These are phyloP conservation scores for Rhodeus uyekii DNA, from an alignment of 2,797 vertebrate species.

Conservation along the genomic window DNA sequence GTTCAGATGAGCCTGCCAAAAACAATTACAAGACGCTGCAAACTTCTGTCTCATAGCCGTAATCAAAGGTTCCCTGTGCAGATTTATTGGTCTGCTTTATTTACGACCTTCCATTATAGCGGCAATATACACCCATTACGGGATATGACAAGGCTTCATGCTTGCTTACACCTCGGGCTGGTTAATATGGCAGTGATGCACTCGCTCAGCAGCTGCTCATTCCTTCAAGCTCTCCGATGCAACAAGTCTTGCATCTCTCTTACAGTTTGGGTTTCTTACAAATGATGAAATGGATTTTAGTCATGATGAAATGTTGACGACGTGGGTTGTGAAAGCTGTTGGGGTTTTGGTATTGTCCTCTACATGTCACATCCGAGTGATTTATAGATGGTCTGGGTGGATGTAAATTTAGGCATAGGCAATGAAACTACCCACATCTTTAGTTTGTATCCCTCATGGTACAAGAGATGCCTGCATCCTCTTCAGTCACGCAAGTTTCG, in stretches of 20 bases:
- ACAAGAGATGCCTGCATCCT: slow-evolving; percentile 47
- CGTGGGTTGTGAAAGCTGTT: background rate
- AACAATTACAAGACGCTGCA: slow-evolving; percentile 69
- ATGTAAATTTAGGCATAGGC: slow-evolving; percentile 6
- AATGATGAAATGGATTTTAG: background rate
- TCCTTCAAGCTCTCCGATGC: background rate
- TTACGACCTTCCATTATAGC: slow-evolving; percentile 78
- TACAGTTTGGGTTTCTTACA: background rate
- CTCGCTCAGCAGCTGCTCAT: slow-evolving; percentile 28
- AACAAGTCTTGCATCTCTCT: slow-evolving; percentile 4
- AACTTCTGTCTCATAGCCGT: slow-evolving; percentile 62
- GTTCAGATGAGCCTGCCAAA: slow-evolving; percentile 72
- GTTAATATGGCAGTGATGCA: slow-evolving; percentile 46
- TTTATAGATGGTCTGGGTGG: background rate
- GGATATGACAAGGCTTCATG: slow-evolving; percentile 75
- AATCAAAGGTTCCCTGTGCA: slow-evolving; percentile 76
- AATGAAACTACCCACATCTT: slow-evolving; percentile 50
- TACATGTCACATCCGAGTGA: slow-evolving; percentile 13
- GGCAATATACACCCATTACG: slow-evolving; percentile 81
- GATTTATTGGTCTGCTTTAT: slow-evolving; percentile 80
- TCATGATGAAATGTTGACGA: background rate
- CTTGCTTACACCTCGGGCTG: slow-evolving; percentile 52
- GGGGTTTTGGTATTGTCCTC: background rate
- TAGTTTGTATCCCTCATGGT: slow-evolving; percentile 29
- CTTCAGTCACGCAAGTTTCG: slow-evolving; percentile 45